These are phyloP conservation scores for Colletes collaris DNA, from an alignment of 2,888 invertebrate species.

Conservation along the genomic window DNA sequence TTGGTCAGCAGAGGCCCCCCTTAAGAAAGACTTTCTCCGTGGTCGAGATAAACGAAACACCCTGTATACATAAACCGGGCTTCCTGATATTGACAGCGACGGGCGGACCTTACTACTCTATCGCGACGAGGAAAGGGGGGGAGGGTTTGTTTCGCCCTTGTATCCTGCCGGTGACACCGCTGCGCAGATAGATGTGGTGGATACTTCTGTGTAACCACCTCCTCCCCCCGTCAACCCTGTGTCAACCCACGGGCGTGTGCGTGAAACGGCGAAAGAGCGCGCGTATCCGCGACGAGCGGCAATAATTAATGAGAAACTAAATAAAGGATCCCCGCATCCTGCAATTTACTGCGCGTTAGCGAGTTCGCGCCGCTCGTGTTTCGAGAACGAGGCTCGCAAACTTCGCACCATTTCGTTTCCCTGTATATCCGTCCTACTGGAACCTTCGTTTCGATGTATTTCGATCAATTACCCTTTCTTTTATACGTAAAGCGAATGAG, in stretches of 20 bases:
- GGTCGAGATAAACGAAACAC: no score
- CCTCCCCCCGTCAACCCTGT: not conserved
- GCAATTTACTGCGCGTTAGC: not conserved
- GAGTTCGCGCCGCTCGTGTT: not conserved
- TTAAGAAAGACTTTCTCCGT: no score
- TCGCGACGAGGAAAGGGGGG: slow-evolving; percentile 2
- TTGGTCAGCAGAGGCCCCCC: no score
- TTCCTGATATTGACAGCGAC: slow-evolving; percentile 57
- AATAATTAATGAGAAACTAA: slow-evolving; percentile 46
- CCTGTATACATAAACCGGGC: slow-evolving; percentile 13
- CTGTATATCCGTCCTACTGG: no score
- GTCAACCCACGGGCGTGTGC: slow-evolving; percentile 12
- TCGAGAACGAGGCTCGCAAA: not conserved
- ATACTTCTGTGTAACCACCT: slow-evolving; percentile 42
- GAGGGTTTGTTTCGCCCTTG: slow-evolving; percentile 43
- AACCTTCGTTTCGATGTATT: no score
- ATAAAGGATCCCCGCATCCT: slow-evolving; percentile 18
- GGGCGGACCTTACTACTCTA: slow-evolving; percentile 43
- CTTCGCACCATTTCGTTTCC: not conserved
- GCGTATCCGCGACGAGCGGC: slow-evolving; percentile 11
- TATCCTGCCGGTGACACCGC: slow-evolving; percentile 55
- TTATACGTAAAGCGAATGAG: no score
- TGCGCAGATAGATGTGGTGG: slow-evolving; percentile 49
- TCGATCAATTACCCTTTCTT: no score
- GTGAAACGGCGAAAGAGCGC: slow-evolving; percentile 28